A percentile compares a stretch with the other conserved stretches of the same genome.
Evolutionary conservation across 1,140 invertebrate genomes (phyloP).

Genomic region (Dysdera silvatica): DNA sequence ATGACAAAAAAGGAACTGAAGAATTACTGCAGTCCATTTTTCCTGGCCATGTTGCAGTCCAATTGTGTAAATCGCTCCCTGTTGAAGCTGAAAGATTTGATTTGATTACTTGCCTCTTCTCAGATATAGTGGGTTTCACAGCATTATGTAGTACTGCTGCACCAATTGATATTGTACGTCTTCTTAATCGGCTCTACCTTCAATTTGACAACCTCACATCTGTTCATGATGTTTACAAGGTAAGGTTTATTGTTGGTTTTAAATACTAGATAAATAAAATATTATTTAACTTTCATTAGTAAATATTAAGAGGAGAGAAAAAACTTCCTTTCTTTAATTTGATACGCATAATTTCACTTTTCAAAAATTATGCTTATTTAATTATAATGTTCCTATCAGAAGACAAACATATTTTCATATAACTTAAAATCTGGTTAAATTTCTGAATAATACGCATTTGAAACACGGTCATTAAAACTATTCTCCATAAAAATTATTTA

Average conservation of each 20-base stretch:
- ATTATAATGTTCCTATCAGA: too few species aligned
- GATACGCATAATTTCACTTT: too few species aligned
- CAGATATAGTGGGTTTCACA: slow-evolving; percentile 92
- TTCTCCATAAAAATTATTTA: too few species aligned
- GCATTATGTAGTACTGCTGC: slow-evolving; percentile 62
- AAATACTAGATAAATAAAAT: background rate
- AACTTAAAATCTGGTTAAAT: too few species aligned
- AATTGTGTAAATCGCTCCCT: slow-evolving; percentile 24
- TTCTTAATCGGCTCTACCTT: slow-evolving; percentile 44
- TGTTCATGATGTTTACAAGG: slow-evolving; percentile 42
- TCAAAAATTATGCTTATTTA: too few species aligned
- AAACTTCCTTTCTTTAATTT: background rate
- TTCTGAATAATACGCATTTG: too few species aligned
- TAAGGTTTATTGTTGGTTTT: slow-evolving; percentile 15
- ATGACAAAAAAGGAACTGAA: slow-evolving; percentile 44
- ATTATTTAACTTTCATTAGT: background rate
- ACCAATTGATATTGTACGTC: slow-evolving; percentile 43
- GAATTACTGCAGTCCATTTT: slow-evolving; percentile 42
- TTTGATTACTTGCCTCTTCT: slow-evolving; percentile 87
- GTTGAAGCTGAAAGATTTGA: slow-evolving; percentile 58
- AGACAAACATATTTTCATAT: too few species aligned
- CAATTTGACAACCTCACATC: slow-evolving; percentile 43
- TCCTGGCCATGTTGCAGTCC: slow-evolving; percentile 41
- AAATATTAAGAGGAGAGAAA: background rate
- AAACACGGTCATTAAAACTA: too few species aligned